Conservation (phyloP, 2,888 invertebrate species). For the Phyto melanocephala region DNA sequence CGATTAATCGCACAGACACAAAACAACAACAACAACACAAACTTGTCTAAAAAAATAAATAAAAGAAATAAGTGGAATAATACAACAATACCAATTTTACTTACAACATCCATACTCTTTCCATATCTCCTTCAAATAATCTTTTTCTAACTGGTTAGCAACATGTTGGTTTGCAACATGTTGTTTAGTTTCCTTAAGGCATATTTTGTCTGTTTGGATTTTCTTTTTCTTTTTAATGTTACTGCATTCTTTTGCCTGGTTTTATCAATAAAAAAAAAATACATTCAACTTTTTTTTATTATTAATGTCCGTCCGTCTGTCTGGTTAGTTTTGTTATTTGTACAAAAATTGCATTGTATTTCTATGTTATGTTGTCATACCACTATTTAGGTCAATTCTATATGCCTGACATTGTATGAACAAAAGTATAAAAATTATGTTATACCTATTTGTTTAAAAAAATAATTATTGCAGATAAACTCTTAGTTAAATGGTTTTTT, state of each 20-base stretch:
- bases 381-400: constrained; percentile 45
- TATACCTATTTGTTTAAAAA: no score
- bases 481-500: constrained; percentile 13
- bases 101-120: not conserved
- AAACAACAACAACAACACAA: not conserved
- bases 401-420: constrained; percentile 26
- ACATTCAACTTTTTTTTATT: not conserved
- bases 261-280: not conserved
- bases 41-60: no score
- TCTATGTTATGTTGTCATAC: not conserved
- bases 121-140: not conserved
- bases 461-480: constrained; percentile 16
- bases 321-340: not conserved
- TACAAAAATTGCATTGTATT: not conserved
- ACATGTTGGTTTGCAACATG: constrained; percentile 41
- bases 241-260: constrained; percentile 10
- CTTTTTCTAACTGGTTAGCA: not conserved
- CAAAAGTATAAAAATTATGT: not conserved
- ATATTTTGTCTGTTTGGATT: not conserved
- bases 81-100: not conserved
- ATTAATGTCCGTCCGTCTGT: not conserved
- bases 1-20: not conserved
- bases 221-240: not conserved
- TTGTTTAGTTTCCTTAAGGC: not conserved
- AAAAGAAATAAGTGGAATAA: not conserved